A percentile compares a stretch with the other conserved stretches of the same genome.
These are phyloP conservation scores for Drosophila austrosaltans DNA, from an alignment of 2,888 invertebrate genomes.

Conservation along the genomic window DNA sequence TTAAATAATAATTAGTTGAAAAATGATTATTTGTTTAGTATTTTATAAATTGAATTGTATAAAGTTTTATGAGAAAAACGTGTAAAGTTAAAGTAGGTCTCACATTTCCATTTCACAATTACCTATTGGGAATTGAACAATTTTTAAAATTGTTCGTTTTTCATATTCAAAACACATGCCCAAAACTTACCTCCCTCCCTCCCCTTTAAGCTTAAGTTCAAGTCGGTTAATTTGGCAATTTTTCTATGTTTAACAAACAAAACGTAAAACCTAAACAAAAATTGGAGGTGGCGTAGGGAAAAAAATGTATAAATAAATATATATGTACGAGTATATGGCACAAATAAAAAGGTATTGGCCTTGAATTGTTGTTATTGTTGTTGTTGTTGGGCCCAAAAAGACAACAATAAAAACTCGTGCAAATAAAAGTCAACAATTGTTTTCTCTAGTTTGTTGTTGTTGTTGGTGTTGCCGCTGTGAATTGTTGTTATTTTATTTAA, in stretches of 20 bases:
- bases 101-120: neutral
- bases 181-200: neutral
- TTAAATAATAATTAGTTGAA: no score
- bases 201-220: neutral
- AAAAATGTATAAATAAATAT: no score
- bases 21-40: no score
- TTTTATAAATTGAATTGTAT: no score
- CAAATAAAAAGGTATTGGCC: conserved; percentile 12
- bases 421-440: conserved; percentile 13
- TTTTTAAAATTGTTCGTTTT: neutral
- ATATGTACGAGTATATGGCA: neutral
- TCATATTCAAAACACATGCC: conserved; percentile 37
- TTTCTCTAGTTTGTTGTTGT: conserved; percentile 1
- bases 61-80: no score
- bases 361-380: conserved; percentile 1
- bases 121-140: neutral
- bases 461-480: neutral
- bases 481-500: conserved; percentile 11
- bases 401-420: conserved; percentile 1
- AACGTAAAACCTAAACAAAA: conserved; percentile 9
- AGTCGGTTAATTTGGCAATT: conserved; percentile 5
- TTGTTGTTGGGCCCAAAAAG: neutral
- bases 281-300: neutral
- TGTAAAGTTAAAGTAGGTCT: no score
- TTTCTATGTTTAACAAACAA: conserved; percentile 12